A percentile compares a stretch with the other conserved stretches of the same genome.
phyloP scores from a whole-genome alignment of 2,888 invertebrate genomes.

The Caenorhabditis afra region DNA sequence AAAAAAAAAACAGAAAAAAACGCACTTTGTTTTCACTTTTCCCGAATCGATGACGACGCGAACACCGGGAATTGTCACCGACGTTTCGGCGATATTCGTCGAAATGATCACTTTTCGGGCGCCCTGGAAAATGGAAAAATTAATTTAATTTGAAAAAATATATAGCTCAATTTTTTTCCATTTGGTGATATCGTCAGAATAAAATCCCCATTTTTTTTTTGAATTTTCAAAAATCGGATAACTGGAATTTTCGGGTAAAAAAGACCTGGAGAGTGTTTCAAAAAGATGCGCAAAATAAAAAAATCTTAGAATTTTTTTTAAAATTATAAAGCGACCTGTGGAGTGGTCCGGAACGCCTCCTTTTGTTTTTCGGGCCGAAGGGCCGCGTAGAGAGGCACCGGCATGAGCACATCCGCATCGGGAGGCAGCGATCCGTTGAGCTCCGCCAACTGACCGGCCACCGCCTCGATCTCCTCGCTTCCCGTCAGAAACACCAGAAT shows the following conservation, averaged over 20 bases:
- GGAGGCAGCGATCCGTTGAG: slow-evolving; percentile 87
- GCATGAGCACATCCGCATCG: slow-evolving; percentile 43
- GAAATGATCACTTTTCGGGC: slow-evolving; percentile 89
- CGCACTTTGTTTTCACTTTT: slow-evolving; percentile 79
- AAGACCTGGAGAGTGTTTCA: no score
- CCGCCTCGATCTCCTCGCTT: slow-evolving; percentile 90
- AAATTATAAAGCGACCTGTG: slow-evolving; percentile 16
- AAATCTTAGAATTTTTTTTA: not conserved
- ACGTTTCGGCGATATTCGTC: slow-evolving; percentile 97
- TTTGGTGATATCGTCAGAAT: no score
- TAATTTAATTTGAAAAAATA: not conserved
- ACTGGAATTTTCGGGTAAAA: not conserved
- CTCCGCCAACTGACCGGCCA: slow-evolving; percentile 84
- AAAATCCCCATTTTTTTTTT: slow-evolving; percentile 11
- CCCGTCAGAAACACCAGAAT: slow-evolving; percentile 86
- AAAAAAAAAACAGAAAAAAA: not conserved
- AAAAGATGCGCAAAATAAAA: not conserved
- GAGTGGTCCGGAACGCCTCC: slow-evolving; percentile 53
- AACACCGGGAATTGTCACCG: slow-evolving; percentile 95
- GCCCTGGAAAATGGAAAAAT: slow-evolving; percentile 31
- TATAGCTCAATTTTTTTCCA: not conserved
- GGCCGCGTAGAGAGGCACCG: slow-evolving; percentile 72
- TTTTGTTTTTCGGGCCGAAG: slow-evolving; percentile 60
- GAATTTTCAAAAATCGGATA: not conserved
- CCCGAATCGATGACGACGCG: slow-evolving; percentile 85